phyloP scores from a whole-genome alignment of 1,140 invertebrate species.

The Amphibalanus amphitrite region DNA sequence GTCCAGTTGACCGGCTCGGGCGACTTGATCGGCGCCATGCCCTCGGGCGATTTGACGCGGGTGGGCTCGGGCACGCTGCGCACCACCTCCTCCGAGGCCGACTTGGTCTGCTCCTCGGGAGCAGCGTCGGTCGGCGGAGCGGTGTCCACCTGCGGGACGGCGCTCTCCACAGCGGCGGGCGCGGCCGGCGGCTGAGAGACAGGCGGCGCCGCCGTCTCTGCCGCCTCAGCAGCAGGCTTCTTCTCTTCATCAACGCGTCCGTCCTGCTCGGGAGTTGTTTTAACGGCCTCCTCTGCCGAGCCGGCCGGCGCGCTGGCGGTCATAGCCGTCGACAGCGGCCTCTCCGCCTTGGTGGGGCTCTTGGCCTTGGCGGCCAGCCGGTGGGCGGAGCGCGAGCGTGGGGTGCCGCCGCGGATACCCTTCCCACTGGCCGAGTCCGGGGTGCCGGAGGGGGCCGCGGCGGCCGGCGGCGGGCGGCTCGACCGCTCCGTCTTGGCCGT shows the following conservation, averaged over 20 bases:
- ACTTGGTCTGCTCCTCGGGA: conserved; percentile 18
- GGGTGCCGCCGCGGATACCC: neutral
- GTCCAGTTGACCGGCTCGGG: conserved; percentile 62
- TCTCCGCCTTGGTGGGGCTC: neutral
- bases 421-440: neutral
- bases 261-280: too few species aligned
- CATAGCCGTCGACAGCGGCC: neutral
- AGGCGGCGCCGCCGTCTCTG: conserved; percentile 10
- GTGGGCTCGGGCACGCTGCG: conserved; percentile 81
- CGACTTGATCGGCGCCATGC: conserved; percentile 26
- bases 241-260: too few species aligned
- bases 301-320: conserved; percentile 6
- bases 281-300: conserved; percentile 8
- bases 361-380: neutral
- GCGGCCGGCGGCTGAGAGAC: conserved; percentile 9
- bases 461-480: too few species aligned
- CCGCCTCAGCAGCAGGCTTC: conserved; percentile 10
- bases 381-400: neutral
- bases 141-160: conserved; percentile 14
- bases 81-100: conserved; percentile 33
- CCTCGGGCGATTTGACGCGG: conserved; percentile 77
- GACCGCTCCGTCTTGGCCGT: too few species aligned
- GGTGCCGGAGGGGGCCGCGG: neutral
- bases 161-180: conserved; percentile 13
- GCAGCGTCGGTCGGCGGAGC: conserved; percentile 17